phyloP scores from a whole-genome alignment of 2,797 vertebrate species.

The Crocodylus rhombifer region DNA sequence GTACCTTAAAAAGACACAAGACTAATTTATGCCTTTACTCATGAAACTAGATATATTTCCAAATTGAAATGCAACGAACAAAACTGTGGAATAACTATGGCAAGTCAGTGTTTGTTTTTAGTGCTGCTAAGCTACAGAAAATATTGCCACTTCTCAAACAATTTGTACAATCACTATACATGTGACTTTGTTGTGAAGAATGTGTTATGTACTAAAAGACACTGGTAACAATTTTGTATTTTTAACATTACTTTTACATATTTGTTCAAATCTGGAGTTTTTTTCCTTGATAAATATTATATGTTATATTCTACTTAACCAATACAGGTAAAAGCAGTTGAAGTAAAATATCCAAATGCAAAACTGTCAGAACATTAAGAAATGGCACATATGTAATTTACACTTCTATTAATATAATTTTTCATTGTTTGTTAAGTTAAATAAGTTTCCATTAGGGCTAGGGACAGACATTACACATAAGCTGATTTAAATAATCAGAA shows the following conservation, averaged over 20 bases:
- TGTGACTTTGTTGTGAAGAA: background rate
- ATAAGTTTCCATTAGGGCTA: too few species aligned
- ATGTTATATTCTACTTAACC: background rate
- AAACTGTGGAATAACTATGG: background rate
- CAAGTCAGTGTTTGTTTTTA: background rate
- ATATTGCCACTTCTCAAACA: background rate
- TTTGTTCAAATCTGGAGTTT: background rate
- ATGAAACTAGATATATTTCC: background rate
- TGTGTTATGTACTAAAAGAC: background rate
- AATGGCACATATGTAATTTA: background rate
- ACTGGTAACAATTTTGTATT: rapidly evolving
- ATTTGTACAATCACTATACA: background rate
- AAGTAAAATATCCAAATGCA: background rate
- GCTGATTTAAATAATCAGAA: too few species aligned
- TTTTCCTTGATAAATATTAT: background rate
- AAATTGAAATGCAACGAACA: background rate
- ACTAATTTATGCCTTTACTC: background rate
- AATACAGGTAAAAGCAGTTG: background rate
- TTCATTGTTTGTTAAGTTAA: background rate
- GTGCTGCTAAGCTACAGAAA: background rate
- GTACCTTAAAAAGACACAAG: background rate
- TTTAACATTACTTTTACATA: background rate
- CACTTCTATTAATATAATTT: background rate
- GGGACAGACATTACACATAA: too few species aligned
- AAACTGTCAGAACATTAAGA: background rate